Base-by-base conservation (phyloP, 2,888 invertebrate genomes). In the Latrodectus hesperus region DNA sequence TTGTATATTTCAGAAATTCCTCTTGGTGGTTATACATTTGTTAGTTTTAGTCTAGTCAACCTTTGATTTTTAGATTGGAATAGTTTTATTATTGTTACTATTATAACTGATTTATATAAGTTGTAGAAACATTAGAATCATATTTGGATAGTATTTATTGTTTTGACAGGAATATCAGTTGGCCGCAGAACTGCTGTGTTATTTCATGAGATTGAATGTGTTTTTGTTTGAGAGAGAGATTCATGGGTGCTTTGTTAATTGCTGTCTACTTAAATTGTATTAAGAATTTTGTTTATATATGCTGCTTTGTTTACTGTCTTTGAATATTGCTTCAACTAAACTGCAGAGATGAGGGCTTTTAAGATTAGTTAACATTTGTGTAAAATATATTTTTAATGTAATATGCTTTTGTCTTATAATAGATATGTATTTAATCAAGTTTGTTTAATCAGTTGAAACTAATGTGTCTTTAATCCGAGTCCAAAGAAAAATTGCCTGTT, bases 1-100 rank as follows among this genome's bases (percentile, higher is more conserved):
- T 77, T 88, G 78, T 88, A 79, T 88, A 88, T 88, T 84, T 88
- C 83, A 88, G 84, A 88, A 78, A 74, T 85, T 84, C 81, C 52
- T 84, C 51, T 60, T 53, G 78, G 79, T 84, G 83, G 79, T 84
- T 83, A 88, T 88, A 84, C 88, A 88, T 84, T 88, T 84, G 88
- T 88, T 88, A 88, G 88, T 79, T 60, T 88, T 88, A 88, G 88
- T 88, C 88, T 88, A 88, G 88, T 88, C 88, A 88, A 75, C 77
- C 74, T 88, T 88, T 88, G 82, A 88, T 82, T 88, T 73, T 72
- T 84, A 78, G 76, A 73, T 88, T 86, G 53, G 68, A 88, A 83
- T 88, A 84, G 88, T 78, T 88, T 88, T 88, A 88, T 88, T 79
- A 84, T 88, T 88, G 79, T 81, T 88, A 75, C 74, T 76, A 67